Evolutionary conservation across 1,140 invertebrate species (phyloP).

Genomic region (Trachelipus rathkii): DNA sequence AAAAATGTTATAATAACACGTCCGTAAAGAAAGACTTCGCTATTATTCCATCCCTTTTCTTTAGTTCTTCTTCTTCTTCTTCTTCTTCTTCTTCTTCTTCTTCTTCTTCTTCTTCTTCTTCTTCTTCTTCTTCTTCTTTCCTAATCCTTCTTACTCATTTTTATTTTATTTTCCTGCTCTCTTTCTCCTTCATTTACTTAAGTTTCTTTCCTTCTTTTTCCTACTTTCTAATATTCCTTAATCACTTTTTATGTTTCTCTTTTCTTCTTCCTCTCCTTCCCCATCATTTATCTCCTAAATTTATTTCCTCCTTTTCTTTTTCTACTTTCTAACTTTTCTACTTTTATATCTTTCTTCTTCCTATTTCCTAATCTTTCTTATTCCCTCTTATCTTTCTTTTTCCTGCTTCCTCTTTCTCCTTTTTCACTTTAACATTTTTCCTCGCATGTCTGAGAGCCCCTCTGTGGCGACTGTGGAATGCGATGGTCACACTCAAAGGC

Average conservation of each 20-base stretch:
- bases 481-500: background rate
- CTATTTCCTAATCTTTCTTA: background rate
- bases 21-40: too few species aligned
- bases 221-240: background rate
- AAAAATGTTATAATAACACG: too few species aligned
- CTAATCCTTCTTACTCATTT: background rate
- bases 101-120: background rate
- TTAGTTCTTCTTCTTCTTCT: background rate
- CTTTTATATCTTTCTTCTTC: background rate
- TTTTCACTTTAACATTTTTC: background rate
- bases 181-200: background rate
- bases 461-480: background rate
- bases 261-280: background rate
- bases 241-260: background rate
- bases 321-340: background rate
- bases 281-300: too few species aligned
- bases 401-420: background rate
- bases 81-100: background rate
- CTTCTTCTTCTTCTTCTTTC: background rate
- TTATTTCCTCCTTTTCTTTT: background rate
- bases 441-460: background rate
- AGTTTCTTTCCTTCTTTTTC: background rate
- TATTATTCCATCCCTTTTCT: too few species aligned
- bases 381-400: background rate
- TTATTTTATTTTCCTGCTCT: background rate